Percentiles rank a stretch among this genome's conserved stretches.
phyloP scores from a whole-genome alignment of 2,797 vertebrate genomes.

The Falco berigora region DNA sequence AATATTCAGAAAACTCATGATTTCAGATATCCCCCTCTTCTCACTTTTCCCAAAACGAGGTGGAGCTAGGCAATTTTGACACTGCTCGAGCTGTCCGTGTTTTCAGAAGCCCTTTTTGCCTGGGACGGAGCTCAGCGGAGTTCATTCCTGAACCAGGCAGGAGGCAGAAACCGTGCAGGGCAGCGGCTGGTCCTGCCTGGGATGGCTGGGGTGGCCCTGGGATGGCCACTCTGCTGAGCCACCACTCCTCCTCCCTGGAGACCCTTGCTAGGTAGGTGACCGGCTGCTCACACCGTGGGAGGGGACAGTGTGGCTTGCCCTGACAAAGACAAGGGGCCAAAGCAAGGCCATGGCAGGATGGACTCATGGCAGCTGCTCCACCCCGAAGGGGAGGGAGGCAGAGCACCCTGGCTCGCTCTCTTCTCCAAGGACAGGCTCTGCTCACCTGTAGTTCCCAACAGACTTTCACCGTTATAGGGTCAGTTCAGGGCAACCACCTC shows the following conservation, averaged over 20 bases:
- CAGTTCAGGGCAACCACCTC: background rate
- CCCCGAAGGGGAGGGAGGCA: background rate
- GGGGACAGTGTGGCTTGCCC: background rate
- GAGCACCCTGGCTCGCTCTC: background rate
- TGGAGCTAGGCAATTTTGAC: background rate
- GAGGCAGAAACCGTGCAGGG: fast-evolving
- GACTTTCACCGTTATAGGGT: background rate
- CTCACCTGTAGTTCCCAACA: background rate
- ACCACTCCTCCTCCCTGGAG: background rate
- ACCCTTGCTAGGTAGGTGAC: background rate
- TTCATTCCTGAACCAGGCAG: fast-evolving
- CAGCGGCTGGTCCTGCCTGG: background rate
- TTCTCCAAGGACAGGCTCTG: background rate
- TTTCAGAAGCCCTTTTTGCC: background rate
- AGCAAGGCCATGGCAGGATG: background rate
- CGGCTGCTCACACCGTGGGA: fast-evolving
- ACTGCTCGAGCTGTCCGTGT: background rate
- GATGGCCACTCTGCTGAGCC: background rate
- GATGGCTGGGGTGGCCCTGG: fast-evolving
- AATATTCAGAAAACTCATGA: constrained; percentile 39
- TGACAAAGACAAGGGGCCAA: background rate
- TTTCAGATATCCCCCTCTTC: constrained; percentile 19
- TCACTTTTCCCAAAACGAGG: background rate
- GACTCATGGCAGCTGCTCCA: background rate
- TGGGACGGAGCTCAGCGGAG: background rate